Evolutionary conservation across 2,113 vertebrate species (phyloP).

Genomic region (Mormyrus iriodes): DNA sequence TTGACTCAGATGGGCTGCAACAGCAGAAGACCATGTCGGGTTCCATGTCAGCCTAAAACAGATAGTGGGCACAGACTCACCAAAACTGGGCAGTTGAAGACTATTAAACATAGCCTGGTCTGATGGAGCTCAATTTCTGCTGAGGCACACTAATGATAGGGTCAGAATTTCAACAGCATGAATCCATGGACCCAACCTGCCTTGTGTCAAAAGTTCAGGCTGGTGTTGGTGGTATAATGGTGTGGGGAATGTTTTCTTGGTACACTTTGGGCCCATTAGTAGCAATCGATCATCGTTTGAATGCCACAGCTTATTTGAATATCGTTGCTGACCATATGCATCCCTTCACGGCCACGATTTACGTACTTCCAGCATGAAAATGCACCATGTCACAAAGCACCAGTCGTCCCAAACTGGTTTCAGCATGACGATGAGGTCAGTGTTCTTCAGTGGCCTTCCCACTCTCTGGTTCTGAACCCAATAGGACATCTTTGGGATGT

Average conservation of each 20-base stretch:
- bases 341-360: background rate
- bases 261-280: background rate
- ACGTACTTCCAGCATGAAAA: no score
- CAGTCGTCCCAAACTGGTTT: no score
- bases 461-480: no score
- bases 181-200: background rate
- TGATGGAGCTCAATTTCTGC: background rate
- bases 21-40: background rate
- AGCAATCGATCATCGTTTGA: background rate
- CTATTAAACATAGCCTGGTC: background rate
- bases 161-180: background rate
- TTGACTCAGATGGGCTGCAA: background rate
- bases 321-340: background rate
- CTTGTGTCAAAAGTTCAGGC: background rate
- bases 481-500: background rate
- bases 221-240: background rate
- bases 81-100: background rate
- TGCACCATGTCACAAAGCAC: no score
- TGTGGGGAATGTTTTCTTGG: background rate
- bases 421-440: no score
- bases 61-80: background rate
- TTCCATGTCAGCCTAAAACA: background rate
- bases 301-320: background rate
- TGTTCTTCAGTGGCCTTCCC: no score
- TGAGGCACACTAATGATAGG: background rate